Base-by-base conservation (phyloP, 2,888 invertebrate species). In the Mactromeris polynyma region DNA sequence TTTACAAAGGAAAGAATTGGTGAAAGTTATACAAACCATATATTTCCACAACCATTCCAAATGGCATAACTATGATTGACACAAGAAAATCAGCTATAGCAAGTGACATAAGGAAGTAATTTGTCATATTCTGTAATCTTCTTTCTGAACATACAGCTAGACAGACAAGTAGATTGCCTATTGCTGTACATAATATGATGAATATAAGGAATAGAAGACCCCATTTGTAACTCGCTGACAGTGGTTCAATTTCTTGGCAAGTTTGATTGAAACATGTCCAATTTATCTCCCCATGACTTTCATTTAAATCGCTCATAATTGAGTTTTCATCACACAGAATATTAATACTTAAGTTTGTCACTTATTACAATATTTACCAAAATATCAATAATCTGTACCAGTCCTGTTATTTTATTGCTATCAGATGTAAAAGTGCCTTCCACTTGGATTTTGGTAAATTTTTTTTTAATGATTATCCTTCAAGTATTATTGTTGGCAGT, bases 31-130 rank as follows among this genome's bases (percentile, higher is more conserved):
- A 94, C 95, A 93, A 92, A 96, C 95, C 95, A 90, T 94, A 95
- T 1, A 96, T 94, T 88, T 95, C 96, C 36, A 96, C 95, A 14
- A 99, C 98, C 85, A 99, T 99, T 86, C 99, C 99, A 96, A 99
- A 97, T 2, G 99, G 99, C 99, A 99, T 99, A 86, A 99, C 99
- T 95, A 99, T 98, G 92, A 99, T 97, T 95, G 99, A 98, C 96
- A 99, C 99, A 91, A 99, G 97, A 90, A 99, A 97, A 97, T 99
- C 99, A 83, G 99, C 99, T 89, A 99, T 98, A 84, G 99, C 99
- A 96, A 99, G 97, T n/a, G 99, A 99, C 96, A 99, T 97, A 91
- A 99, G 97, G 97, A 99, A 99, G 97, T 99, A 99, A 97, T 99
- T 99, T 92, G 99, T 99, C 95, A 99, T 98, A 97, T 99, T 99